Evolutionary conservation across 2,113 vertebrate species (phyloP).

Genomic region (Zosterops borbonicus): DNA sequence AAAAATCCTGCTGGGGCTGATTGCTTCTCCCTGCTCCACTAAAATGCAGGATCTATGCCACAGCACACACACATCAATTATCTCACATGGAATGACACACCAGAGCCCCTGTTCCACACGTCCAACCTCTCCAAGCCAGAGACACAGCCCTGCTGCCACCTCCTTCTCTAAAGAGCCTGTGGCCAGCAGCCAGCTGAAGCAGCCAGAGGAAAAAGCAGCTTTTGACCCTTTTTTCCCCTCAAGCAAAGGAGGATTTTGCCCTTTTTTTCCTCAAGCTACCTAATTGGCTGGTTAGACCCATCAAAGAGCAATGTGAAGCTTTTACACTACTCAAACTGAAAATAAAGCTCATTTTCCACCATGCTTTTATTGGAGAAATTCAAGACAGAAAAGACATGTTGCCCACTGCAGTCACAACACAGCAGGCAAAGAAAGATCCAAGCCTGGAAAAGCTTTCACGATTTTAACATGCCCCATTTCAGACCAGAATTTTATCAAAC

Average conservation of each 20-base stretch:
- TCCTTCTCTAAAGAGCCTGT: background rate
- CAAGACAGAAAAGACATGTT: background rate
- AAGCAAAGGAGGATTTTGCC: background rate
- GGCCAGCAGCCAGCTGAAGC: background rate
- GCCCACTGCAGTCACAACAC: background rate
- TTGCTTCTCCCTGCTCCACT: background rate
- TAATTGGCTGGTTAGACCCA: background rate
- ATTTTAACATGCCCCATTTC: background rate
- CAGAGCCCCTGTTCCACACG: fast-evolving
- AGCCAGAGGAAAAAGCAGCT: background rate
- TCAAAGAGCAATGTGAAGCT: background rate
- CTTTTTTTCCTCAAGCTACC: background rate
- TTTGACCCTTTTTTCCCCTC: background rate
- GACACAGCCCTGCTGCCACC: background rate
- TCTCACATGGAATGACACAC: background rate
- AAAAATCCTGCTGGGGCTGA: background rate
- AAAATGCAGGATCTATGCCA: background rate
- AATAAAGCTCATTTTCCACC: constrained; percentile 2
- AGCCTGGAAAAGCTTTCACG: background rate
- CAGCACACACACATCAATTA: background rate
- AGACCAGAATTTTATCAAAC: background rate
- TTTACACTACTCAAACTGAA: background rate
- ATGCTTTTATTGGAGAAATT: background rate
- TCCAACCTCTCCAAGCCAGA: background rate
- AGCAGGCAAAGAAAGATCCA: background rate